A percentile compares a stretch with the other conserved stretches of the same genome.
Evolutionary conservation across 2,888 invertebrate species (phyloP).

Genomic region (Drosophila sordidula): DNA sequence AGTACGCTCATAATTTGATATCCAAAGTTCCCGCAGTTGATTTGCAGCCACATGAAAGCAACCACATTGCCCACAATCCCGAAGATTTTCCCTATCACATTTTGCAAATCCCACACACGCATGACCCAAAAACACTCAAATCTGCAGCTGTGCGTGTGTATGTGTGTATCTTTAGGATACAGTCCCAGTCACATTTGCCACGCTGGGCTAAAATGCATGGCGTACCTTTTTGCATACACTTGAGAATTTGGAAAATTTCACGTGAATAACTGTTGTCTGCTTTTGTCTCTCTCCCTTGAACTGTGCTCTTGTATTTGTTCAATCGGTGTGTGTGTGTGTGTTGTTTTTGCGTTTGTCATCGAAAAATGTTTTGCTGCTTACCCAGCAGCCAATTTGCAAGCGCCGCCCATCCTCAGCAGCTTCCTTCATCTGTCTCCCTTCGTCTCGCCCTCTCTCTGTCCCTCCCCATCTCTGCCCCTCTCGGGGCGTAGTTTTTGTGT

Average conservation of each 20-base stretch:
- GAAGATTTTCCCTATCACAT: slow-evolving; percentile 26
- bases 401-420: not conserved
- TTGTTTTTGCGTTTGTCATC: slow-evolving; percentile 68
- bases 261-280: slow-evolving; percentile 48
- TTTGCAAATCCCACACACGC: slow-evolving; percentile 14
- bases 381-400: slow-evolving; percentile 61
- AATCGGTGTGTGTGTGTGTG: slow-evolving; percentile 16
- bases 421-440: not conserved
- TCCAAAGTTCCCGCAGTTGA: slow-evolving; percentile 31
- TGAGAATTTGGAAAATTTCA: slow-evolving; percentile 58
- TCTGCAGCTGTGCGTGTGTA: slow-evolving; percentile 7
- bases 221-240: slow-evolving; percentile 40
- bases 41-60: slow-evolving; percentile 21
- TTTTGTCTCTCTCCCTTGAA: slow-evolving; percentile 13
- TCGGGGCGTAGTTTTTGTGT: slow-evolving; percentile 6
- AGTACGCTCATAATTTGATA: slow-evolving; percentile 17
- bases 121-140: slow-evolving; percentile 22
- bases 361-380: slow-evolving; percentile 60
- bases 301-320: slow-evolving; percentile 11
- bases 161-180: slow-evolving; percentile 17
- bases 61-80: slow-evolving; percentile 24
- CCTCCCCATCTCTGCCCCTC: not conserved
- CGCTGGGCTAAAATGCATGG: slow-evolving; percentile 14
- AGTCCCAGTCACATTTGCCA: slow-evolving; percentile 12
- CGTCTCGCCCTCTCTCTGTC: not conserved